phyloP scores from a whole-genome alignment of 2,797 vertebrate species.

The Falco columbarius region DNA sequence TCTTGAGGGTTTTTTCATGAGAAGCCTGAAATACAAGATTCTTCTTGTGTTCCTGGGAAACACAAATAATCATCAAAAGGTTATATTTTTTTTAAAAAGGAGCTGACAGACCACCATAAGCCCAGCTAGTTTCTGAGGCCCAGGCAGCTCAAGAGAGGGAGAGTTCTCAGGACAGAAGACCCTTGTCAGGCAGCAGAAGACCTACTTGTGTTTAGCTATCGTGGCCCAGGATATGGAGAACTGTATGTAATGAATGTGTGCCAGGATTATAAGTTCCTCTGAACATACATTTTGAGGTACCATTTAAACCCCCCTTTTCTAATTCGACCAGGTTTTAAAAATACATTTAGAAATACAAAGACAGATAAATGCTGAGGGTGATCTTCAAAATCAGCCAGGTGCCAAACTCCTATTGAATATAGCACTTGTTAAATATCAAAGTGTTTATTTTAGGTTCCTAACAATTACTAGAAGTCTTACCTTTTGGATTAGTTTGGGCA shows the following conservation, averaged over 20 bases:
- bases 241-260: background rate
- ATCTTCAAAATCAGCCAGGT: background rate
- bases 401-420: background rate
- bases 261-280: background rate
- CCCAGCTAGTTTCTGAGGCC: background rate
- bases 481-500: background rate
- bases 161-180: background rate
- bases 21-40: background rate
- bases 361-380: background rate
- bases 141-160: background rate
- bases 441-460: background rate
- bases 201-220: background rate
- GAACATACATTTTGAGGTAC: background rate
- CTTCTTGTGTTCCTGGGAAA: background rate
- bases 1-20: background rate
- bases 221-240: background rate
- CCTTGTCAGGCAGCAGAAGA: background rate
- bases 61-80: background rate
- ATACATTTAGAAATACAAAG: background rate
- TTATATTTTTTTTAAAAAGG: background rate
- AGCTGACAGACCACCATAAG: background rate
- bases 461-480: background rate
- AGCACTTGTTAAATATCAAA: fast-evolving
- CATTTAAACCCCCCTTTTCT: background rate
- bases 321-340: background rate